Base-by-base conservation (phyloP, 2,113 vertebrate species). In the Pelmatolapia mariae region DNA sequence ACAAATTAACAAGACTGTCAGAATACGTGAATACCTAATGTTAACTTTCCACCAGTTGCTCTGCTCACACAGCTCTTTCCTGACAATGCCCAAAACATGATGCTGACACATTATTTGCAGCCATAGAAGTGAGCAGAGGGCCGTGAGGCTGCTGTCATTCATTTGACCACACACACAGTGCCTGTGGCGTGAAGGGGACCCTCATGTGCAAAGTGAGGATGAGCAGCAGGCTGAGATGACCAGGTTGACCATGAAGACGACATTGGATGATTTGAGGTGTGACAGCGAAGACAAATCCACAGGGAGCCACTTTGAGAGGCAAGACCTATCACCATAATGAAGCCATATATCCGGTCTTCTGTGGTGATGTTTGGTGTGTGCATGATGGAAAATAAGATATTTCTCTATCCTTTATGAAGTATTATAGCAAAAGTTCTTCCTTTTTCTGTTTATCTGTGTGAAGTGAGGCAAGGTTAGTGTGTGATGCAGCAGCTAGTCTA, bases 201-300 rank as follows among this genome's bases (percentile, higher is more conserved):
- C 89, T 91, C 87, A 84, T 24, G 6, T 91, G 89, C 54, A 94
- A n/a, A 4, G 93, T 84, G 18, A 92, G 11, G 53, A 84, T 66
- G 11, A 96, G 90, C 82, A 95, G 80, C 47, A 94, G 83, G 90
- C 95, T 3, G 95, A 95, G 22, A 92, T 6, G 0, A 89, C 93
- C 83, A 95, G 88, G 89, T 95, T 95, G 47, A 93, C 76, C 93
- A 96, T 96, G 83, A 91, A 94, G 54, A 96, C 53, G 0, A 53
- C 81, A 8, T 47, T 90, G 4, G 94, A 45, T 1, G 91, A 92
- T 26, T 61, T 92, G 36, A 91, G 56, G 5, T 54, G 80, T 95
- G 92, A 19, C 53, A n/a, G 6, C 86, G 45, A 2, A 94, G 5
- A 7, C 95, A 59, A 52, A 94, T 90, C 93, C 94, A 95, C 38